Percentiles rank a stretch among this genome's conserved stretches.
phyloP scores from a whole-genome alignment of 2,113 vertebrate genomes.

The Tyto alba region DNA sequence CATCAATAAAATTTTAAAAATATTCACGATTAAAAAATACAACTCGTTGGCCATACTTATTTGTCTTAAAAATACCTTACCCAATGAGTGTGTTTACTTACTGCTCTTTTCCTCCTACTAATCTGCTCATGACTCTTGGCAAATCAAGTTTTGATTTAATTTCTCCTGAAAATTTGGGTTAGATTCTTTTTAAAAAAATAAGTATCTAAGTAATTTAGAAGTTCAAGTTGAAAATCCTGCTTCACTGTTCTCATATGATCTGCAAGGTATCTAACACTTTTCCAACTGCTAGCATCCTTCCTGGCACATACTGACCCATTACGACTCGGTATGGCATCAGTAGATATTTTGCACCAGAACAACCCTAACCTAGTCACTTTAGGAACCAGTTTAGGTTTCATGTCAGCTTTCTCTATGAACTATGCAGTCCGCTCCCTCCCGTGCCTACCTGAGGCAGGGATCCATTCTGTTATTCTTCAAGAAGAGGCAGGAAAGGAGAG shows the following conservation, averaged over 20 bases:
- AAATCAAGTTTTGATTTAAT: not conserved
- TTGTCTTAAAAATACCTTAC: not conserved
- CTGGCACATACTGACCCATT: not conserved
- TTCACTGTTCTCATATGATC: not conserved
- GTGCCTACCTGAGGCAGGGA: not conserved
- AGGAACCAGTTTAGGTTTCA: not conserved
- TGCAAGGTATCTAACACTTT: not conserved
- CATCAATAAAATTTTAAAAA: not conserved
- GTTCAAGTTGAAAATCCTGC: not conserved
- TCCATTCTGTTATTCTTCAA: not conserved
- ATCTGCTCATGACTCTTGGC: not conserved
- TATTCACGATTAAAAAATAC: fast-evolving
- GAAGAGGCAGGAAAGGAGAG: not conserved
- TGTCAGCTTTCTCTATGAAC: not conserved
- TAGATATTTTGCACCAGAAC: not conserved
- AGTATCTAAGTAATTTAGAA: not conserved
- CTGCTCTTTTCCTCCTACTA: not conserved
- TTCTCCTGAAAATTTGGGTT: not conserved
- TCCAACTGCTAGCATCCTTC: not conserved
- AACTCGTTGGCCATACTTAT: not conserved
- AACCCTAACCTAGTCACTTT: not conserved
- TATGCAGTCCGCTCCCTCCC: not conserved
- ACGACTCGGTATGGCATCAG: not conserved
- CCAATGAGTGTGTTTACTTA: not conserved
- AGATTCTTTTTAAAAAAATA: not conserved